Conservation (phyloP, 1,140 invertebrate species). For the Drosophila kohkoa region DNA sequence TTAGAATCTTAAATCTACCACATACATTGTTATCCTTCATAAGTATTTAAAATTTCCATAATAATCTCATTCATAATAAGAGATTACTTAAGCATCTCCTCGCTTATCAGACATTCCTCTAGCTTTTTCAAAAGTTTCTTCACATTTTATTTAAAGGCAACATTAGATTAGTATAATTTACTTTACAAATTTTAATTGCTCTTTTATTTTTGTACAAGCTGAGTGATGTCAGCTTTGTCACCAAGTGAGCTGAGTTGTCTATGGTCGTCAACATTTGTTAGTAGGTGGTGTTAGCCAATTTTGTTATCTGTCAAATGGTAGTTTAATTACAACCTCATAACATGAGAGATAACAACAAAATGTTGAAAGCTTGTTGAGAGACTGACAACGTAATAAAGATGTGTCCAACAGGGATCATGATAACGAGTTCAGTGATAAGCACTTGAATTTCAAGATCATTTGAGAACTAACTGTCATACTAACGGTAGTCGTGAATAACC, state of each 20-base stretch:
- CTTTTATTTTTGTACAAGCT: not conserved
- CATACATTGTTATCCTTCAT: too few relatives aligned
- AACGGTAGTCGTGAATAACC: not conserved
- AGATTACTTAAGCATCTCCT: not conserved
- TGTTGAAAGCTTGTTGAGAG: conserved; percentile 47
- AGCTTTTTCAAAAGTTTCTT: not conserved
- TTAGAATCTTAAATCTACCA: too few relatives aligned
- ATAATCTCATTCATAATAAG: not conserved
- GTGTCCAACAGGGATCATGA: conserved; percentile 32
- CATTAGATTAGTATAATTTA: conserved; percentile 1
- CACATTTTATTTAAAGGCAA: not conserved
- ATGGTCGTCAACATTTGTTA: conserved; percentile 1
- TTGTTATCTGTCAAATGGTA: conserved; percentile 27
- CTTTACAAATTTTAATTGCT: not conserved
- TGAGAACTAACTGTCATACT: not conserved
- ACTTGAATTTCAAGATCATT: not conserved
- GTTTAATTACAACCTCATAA: conserved; percentile 28
- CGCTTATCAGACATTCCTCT: not conserved
- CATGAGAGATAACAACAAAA: conserved; percentile 18
- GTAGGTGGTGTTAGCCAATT: not conserved
- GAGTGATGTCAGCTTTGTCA: not conserved
- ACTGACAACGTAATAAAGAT: conserved; percentile 30
- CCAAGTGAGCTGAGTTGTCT: not conserved
- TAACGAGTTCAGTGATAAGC: conserved; percentile 29
- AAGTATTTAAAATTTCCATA: too few relatives aligned